phyloP scores from a whole-genome alignment of 2,888 invertebrate species.

The Agrenia bidenticulata region DNA sequence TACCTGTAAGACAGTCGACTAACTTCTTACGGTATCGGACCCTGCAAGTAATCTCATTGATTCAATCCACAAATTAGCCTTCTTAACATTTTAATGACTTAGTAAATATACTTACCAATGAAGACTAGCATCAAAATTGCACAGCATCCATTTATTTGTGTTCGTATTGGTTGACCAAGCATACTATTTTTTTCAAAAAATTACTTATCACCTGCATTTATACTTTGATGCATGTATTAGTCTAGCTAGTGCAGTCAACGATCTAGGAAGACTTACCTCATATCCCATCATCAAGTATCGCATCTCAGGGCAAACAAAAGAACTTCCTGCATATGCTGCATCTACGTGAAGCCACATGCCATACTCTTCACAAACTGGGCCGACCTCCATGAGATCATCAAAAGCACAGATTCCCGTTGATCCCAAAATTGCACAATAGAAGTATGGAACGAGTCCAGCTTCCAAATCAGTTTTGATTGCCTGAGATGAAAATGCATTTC shows the following conservation, averaged over 20 bases:
- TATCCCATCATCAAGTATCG: constrained; percentile 34
- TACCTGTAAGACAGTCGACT: constrained; percentile 25
- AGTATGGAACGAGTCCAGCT: constrained; percentile 41
- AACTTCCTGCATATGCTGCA: constrained; percentile 44
- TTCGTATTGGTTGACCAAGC: constrained; percentile 40
- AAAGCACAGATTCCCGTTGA: constrained; percentile 42
- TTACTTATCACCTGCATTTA: background rate
- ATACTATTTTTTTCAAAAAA: constrained; percentile 19
- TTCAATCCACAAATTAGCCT: background rate
- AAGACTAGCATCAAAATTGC: constrained; percentile 43
- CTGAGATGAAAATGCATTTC: background rate
- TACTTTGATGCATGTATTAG: too few species aligned
- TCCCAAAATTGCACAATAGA: constrained; percentile 40
- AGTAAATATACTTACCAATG: constrained; percentile 29
- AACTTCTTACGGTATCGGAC: constrained; percentile 26
- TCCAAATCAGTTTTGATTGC: constrained; percentile 38
- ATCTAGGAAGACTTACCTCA: constrained; percentile 19
- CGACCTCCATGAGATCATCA: constrained; percentile 44
- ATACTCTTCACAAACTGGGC: constrained; percentile 39
- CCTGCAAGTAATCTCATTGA: constrained; percentile 11
- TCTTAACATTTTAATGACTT: constrained; percentile 4
- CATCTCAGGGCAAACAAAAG: constrained; percentile 40
- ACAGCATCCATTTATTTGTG: constrained; percentile 46
- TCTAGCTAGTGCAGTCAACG: background rate
- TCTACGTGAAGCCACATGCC: constrained; percentile 46